Evolutionary conservation across 2,888 invertebrate genomes (phyloP), one percentile per base, ranked within the genome.

Genomic region (Scaptomyza reducta): DNA sequence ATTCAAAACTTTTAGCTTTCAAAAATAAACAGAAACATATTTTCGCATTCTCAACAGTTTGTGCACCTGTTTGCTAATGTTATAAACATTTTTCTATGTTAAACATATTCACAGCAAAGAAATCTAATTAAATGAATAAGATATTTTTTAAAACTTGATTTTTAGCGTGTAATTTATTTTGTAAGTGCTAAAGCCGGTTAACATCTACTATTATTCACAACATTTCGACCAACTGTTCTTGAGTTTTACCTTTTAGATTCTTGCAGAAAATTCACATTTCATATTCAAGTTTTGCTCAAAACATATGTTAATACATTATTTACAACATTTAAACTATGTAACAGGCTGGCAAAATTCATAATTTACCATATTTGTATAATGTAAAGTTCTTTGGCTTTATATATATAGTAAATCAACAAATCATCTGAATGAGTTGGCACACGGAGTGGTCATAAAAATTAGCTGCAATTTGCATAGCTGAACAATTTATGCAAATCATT

Each of bases 381-480:
- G 27, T 10, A 31, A 10, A 61, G 38, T 57, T 57, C 29, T 62
- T 54, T 53, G 40, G 16, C 40, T 45, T 49, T 29, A 54, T 63
- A 60, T 31, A 27, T 46, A 57, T 59, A 47, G 22, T 62, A 38
- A 40, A 49, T 49, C 49, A 49, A n/a, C 7, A 53, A 49, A 29
- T 47, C 27, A 51, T 16, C 57, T 74, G 73, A 74, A 73, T 73
- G 64, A 70, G 59, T 35, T 60, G 65, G 50, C 45, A 6, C 10
- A 33, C n/a, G 25, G 2, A 51, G 51, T 49, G 38, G 56, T 71
- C 77, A 82, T 82, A 87, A 73, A 87, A 82, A 87, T 82, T 82
- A 85, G 82, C 62, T 63, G 69, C 77, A 63, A 82, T 82, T 82
- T 87, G 79, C 82, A 87, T 87, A 82, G 87, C 74, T 78, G 81